phyloP scores from a whole-genome alignment of 2,888 invertebrate genomes.

The Melinaea marsaeus region DNA sequence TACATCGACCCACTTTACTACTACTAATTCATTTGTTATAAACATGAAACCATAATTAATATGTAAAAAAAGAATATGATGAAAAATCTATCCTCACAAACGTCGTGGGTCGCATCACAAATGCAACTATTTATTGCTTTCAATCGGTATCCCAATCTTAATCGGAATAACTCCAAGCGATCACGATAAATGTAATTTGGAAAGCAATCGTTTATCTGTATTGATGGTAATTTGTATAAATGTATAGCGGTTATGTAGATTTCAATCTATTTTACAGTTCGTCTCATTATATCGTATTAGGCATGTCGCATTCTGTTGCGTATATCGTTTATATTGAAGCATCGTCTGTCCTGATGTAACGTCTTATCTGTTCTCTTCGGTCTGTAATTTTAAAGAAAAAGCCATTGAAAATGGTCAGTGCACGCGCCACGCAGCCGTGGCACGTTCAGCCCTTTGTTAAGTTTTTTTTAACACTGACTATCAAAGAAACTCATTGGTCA shows the following conservation, averaged over 20 bases:
- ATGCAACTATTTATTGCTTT: not conserved
- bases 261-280: slow-evolving; percentile 35
- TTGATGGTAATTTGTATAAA: slow-evolving; percentile 46
- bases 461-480: slow-evolving; percentile 40
- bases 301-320: not conserved
- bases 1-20: slow-evolving; percentile 10
- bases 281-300: slow-evolving; percentile 18
- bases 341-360: not conserved
- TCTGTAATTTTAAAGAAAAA: slow-evolving; percentile 12
- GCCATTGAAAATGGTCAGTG: slow-evolving; percentile 13
- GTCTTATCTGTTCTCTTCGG: not conserved
- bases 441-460: slow-evolving; percentile 64
- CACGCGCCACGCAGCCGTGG: slow-evolving; percentile 48
- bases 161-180: slow-evolving; percentile 42
- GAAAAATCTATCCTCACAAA: no score
- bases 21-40: not conserved
- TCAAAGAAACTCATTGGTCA: slow-evolving; percentile 6
- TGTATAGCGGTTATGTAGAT: slow-evolving; percentile 37
- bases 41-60: no score
- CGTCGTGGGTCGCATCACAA: no score
- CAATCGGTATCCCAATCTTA: slow-evolving; percentile 30
- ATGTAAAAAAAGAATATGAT: not conserved
- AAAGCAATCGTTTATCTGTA: slow-evolving; percentile 51
- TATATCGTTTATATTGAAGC: no score
- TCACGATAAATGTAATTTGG: slow-evolving; percentile 58